These are phyloP conservation scores for Sebastes variabilis DNA, from an alignment of 2,797 vertebrate species.

Conservation along the genomic window DNA sequence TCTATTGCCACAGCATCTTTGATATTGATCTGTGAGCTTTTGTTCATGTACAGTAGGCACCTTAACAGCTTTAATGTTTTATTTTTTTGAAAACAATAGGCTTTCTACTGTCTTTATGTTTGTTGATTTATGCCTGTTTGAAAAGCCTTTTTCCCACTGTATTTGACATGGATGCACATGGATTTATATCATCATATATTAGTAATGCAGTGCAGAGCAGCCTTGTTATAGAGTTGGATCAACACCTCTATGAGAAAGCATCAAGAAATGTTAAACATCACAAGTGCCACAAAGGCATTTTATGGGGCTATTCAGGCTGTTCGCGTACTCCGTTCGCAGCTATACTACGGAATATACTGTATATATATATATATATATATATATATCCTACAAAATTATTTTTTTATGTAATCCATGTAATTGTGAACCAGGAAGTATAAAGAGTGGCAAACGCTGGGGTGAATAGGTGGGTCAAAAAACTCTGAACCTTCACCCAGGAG, in stretches of 20 bases:
- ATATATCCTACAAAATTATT: too few species aligned
- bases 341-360: too few species aligned
- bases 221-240: background rate
- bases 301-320: background rate
- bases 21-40: background rate
- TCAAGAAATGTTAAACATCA: background rate
- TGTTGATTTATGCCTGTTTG: background rate
- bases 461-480: too few species aligned
- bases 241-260: background rate
- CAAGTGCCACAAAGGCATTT: background rate
- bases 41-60: background rate
- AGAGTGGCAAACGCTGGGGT: too few species aligned
- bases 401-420: too few species aligned
- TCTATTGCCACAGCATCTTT: background rate
- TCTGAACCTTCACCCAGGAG: too few species aligned
- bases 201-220: background rate
- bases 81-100: background rate
- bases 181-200: background rate
- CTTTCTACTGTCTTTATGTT: background rate
- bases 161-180: background rate
- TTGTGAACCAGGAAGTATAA: too few species aligned
- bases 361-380: too few species aligned
- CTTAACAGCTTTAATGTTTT: background rate
- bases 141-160: background rate
- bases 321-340: fast-evolving